Evolutionary conservation across 2,113 vertebrate species (phyloP), one percentile per base, ranked within the genome.

Genomic region (Propithecus coquereli): DNA sequence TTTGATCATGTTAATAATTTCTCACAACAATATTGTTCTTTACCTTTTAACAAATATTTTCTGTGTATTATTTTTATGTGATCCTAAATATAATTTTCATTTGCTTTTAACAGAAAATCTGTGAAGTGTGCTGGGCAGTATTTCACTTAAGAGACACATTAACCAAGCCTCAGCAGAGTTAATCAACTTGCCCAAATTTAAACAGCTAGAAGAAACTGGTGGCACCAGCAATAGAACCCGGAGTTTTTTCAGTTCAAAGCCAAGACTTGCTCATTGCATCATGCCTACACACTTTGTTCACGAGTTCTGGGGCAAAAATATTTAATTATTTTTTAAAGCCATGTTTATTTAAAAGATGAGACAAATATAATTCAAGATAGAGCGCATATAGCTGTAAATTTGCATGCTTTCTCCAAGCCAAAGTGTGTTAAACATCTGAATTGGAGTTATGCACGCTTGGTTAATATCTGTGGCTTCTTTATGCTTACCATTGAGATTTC

Each of bases 401-500:
- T 61, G 40, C 47, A 50, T 94, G 73, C 83, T 98, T 97, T 74
- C 96, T 97, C 97, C 71, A 27, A 27, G 65, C 81, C 81, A 73
- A 93, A 23, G 54, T 81, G 27, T 30, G 65, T 52, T 45, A 92
- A 94, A 68, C 71, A 59, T 22, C 57, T 93, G 97, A 98, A 65
- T 27, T 61, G 85, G 47, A 97, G n/a, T 79, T 94, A 83, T 63
- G 34, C 37, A 50, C 0, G 30, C 83, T 95, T 16, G 7, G 68
- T 68, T 92, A 84, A 89, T 86, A 86, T 59, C 81, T 34, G 22
- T 11, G 84, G 94, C 90, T 94, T 57, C 91, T 97, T 97, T 97
- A 92, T 97, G 88, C 96, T 96, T 83, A 87, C 94, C 91, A 81
- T 87, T 95, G 96, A 98, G 95, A 97, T 97, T 97, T 98, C 95